Percentiles rank a stretch among this genome's conserved stretches.
Conservation (phyloP, 1,140 invertebrate species). For the Heliconius nattereri region DNA sequence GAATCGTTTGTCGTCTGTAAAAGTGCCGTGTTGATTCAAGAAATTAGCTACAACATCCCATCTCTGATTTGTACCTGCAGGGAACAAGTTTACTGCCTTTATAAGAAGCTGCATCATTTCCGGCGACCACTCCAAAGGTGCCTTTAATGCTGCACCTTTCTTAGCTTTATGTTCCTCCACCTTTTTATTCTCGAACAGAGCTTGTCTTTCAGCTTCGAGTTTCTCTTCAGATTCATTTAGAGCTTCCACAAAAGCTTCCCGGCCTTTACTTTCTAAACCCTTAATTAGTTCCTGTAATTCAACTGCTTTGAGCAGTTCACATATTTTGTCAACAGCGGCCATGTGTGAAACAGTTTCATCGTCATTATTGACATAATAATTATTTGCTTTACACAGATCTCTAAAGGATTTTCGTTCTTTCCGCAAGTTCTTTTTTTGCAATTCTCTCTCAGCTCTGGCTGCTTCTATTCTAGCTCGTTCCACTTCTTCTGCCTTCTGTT, state of each 20-base stretch:
- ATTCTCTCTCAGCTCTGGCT: conserved; percentile 93
- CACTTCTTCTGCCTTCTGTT: conserved; percentile 91
- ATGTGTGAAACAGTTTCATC: conserved; percentile 91
- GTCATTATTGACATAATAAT: conserved; percentile 90
- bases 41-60: conserved; percentile 99
- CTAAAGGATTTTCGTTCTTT: conserved; percentile 93
- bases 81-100: conserved; percentile 97
- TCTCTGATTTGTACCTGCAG: conserved; percentile 96
- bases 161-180: conserved; percentile 70
- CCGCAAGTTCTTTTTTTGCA: conserved; percentile 90
- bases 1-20: conserved; percentile 80
- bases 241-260: conserved; percentile 85
- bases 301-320: conserved; percentile 87
- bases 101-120: conserved; percentile 94
- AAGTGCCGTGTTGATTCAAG: conserved; percentile 93
- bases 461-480: conserved; percentile 90
- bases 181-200: conserved; percentile 81
- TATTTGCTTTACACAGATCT: conserved; percentile 92
- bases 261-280: conserved; percentile 84
- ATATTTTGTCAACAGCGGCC: conserved; percentile 94
- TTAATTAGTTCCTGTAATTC: conserved; percentile 91
- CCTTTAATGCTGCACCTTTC: conserved; percentile 70
- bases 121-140: conserved; percentile 87
- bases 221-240: conserved; percentile 87
- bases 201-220: conserved; percentile 88